phyloP scores from a whole-genome alignment of 1,140 invertebrate genomes.

The Mactra quadrangularis region DNA sequence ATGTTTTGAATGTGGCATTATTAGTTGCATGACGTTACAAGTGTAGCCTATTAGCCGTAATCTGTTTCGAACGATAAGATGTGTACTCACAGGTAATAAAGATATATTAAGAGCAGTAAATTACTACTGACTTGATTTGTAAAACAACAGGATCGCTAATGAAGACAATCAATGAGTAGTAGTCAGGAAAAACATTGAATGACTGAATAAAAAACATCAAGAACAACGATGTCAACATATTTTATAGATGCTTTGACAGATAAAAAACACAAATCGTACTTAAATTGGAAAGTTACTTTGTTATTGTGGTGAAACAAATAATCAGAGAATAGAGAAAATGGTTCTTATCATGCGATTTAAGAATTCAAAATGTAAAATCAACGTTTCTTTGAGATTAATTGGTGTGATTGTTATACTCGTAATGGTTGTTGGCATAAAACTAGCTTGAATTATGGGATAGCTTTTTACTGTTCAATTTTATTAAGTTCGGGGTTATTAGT shows the following conservation, averaged over 20 bases:
- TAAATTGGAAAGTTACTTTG: no score
- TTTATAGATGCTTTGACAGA: not conserved
- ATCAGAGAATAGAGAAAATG: no score
- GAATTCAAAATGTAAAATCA: no score
- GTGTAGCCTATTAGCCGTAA: constrained; percentile 59
- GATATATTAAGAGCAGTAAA: constrained; percentile 44
- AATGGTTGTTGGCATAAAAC: no score
- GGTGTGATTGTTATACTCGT: no score
- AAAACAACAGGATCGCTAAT: constrained; percentile 45
- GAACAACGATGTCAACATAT: not conserved
- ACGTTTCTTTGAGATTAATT: no score
- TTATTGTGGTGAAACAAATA: no score
- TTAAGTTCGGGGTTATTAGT: no score
- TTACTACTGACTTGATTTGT: constrained; percentile 55
- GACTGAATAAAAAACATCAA: not conserved
- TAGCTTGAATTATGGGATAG: no score
- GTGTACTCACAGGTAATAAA: constrained; percentile 37
- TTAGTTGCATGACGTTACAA: constrained; percentile 57
- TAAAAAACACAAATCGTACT: no score
- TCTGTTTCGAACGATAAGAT: constrained; percentile 46
- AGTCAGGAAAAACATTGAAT: constrained; percentile 22
- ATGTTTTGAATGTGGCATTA: constrained; percentile 57
- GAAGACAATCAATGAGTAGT: constrained; percentile 18
- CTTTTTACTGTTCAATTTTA: no score
- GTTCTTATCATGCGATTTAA: no score